Conservation (phyloP, 2,888 invertebrate genomes). For the Volucella inflata region DNA sequence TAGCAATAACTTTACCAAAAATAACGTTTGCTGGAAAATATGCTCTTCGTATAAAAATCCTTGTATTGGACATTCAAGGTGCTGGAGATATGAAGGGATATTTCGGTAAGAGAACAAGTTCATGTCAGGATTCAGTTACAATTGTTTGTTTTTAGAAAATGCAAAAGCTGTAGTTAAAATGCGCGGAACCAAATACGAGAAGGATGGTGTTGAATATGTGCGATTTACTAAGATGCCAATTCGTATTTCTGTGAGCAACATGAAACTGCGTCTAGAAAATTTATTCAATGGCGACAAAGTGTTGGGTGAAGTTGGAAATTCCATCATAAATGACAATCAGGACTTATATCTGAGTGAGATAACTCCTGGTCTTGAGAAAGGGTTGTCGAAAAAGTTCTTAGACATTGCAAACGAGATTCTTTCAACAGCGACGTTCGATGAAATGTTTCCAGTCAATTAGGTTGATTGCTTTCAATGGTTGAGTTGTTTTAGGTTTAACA, state of each 20-base stretch:
- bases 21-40: constrained; percentile 83
- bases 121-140: background rate
- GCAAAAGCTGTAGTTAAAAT: constrained; percentile 82
- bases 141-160: constrained; percentile 78
- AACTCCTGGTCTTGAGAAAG: constrained; percentile 82
- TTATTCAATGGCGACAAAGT: constrained; percentile 82
- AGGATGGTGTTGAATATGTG: constrained; percentile 81
- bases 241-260: constrained; percentile 80
- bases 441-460: constrained; percentile 82
- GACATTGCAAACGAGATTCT: constrained; percentile 82
- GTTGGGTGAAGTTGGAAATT: constrained; percentile 82
- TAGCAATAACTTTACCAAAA: constrained; percentile 81
- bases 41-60: constrained; percentile 80
- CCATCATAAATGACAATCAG: constrained; percentile 82
- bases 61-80: constrained; percentile 82
- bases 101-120: constrained; percentile 78
- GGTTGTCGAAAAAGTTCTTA: constrained; percentile 82
- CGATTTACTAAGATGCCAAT: constrained; percentile 82
- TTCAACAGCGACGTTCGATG: constrained; percentile 82
- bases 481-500: constrained; percentile 18
- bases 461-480: background rate
- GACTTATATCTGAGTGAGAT: constrained; percentile 82
- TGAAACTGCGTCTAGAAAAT: constrained; percentile 82
- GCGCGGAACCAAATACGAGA: constrained; percentile 80
- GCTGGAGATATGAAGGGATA: constrained; percentile 82